Base-by-base conservation (phyloP, 2,113 vertebrate species). In the Mionectes macconnelli region DNA sequence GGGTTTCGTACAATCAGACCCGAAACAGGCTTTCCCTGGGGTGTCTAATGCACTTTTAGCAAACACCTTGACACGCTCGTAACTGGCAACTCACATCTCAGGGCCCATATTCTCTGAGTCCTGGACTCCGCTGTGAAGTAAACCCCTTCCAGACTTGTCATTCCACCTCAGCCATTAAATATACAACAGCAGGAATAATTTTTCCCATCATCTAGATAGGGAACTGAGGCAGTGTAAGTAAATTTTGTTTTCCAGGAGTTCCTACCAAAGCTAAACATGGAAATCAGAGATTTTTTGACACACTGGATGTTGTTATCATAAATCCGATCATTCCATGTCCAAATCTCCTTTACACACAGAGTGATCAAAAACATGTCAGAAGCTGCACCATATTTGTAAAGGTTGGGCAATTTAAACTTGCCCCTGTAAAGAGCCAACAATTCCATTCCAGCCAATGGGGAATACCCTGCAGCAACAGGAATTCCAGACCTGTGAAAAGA, bases 161-260 rank as follows among this genome's bases (percentile, higher is more conserved):
- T 14, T 37, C 50, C 22, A 82, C 55, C 28, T 22, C 60, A 74
- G 47, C 28, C 56, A 9, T 14, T 16, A 66, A 44, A 44, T 7
- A 30, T 1, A 37, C 20, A 73, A 9, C 23, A 72, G 57, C 73
- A 27, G 14, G 45, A 35, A 33, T 4, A 44, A 15, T 6, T 50
- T 39, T 22, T 3, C n/a, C 23, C 28, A 17, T 8, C 12, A 19
- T 8, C 14, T 3, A 31, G n/a, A 8, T 0, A 25, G n/a, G 18
- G 16, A 83, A 42, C 14, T 10, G 12, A 8, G 66, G 67, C 31
- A 67, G 40, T 6, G 16, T 5, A 33, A 87, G 6, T 25, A 35
- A 66, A 16, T 3, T 3, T 31, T 60, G 30, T 22, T 67, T 70
- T 39, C 27, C 42, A 70, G 42, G 11, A 66, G 69, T 21, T 52